Conservation (phyloP, 2,797 vertebrate genomes). For the Picus viridis region DNA sequence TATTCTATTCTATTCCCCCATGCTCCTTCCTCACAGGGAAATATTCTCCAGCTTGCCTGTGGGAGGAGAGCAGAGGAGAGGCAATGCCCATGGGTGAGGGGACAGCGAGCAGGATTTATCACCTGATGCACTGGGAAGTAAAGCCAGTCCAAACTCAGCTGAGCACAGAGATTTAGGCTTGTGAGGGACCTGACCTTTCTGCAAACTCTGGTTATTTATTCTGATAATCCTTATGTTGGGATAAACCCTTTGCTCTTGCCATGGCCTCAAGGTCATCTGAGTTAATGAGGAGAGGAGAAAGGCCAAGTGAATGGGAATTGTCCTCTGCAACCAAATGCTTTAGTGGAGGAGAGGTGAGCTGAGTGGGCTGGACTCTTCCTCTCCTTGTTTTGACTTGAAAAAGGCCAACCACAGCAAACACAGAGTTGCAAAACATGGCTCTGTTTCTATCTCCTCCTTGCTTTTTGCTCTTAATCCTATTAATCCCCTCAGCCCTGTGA, state of each 20-base stretch:
- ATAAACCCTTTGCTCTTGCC: slow-evolving; percentile 56
- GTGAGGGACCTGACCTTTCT: slow-evolving; percentile 47
- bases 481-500: not conserved
- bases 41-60: not conserved
- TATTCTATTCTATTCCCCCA: too few relatives aligned
- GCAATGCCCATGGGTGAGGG: not conserved
- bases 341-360: slow-evolving; percentile 45
- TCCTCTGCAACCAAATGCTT: slow-evolving; percentile 34
- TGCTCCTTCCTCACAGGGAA: not conserved
- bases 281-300: slow-evolving; percentile 69
- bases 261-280: slow-evolving; percentile 37
- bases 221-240: slow-evolving; percentile 67
- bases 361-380: slow-evolving; percentile 9
- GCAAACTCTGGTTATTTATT: slow-evolving; percentile 69
- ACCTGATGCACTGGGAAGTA: fast-evolving
- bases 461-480: not conserved
- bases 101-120: not conserved
- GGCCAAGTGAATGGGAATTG: slow-evolving; percentile 53
- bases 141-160: slow-evolving; percentile 4
- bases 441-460: not conserved
- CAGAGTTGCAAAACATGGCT: not conserved
- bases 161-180: slow-evolving; percentile 30
- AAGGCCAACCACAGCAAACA: not conserved
- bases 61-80: not conserved
- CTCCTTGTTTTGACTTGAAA: not conserved